Evolutionary conservation across 2,888 invertebrate species (phyloP), one percentile per base, ranked within the genome.

Genomic region (Scaptomyza tumidula): DNA sequence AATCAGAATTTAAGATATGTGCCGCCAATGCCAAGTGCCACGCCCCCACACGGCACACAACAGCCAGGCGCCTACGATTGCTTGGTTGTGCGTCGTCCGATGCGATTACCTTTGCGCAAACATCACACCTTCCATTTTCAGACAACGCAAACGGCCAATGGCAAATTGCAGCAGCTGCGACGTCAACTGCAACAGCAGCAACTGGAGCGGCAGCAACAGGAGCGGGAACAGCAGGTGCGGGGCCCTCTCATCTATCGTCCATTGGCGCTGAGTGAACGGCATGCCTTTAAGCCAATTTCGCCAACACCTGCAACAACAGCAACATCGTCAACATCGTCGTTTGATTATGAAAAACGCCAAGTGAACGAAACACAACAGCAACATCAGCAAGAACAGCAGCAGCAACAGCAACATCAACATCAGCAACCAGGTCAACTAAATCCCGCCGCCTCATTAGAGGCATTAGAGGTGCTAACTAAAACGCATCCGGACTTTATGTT

Each of bases 71-170:
- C 75, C 48, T 78, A 80, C 53, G 89, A 88, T 41, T 75, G 77
- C 27, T 41, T 86, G 43, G 89, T 86, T 48, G 88, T 72, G 46
- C 75, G 84, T 52, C 86, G 91, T 4, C 91, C 91, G 33, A 81
- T 91, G 61, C 91, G 90, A 39, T 65, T 92, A 65, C 92, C 92
- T 10, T 58, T 92, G 67, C 91, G 92, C 31, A 92, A 92, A 86
- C 92, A 92, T 86, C 92, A 92, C 75, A 92, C 91, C 65, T 92
- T 92, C 77, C 92, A 92, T 78, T 92, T 92, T 62, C 92, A 92
- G 78, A 88, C 88, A 58, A 90, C 90, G 35, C 90, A 91, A 73
- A 92, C 91, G 48, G 90, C 91, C 59, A 89, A 90, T 55, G 91
- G 90, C 68, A 88, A 88, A 71, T 66, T 91, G 75, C 89, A 89